Conservation (phyloP, 2,888 invertebrate species). For the Stenchaetothrips biformis region DNA sequence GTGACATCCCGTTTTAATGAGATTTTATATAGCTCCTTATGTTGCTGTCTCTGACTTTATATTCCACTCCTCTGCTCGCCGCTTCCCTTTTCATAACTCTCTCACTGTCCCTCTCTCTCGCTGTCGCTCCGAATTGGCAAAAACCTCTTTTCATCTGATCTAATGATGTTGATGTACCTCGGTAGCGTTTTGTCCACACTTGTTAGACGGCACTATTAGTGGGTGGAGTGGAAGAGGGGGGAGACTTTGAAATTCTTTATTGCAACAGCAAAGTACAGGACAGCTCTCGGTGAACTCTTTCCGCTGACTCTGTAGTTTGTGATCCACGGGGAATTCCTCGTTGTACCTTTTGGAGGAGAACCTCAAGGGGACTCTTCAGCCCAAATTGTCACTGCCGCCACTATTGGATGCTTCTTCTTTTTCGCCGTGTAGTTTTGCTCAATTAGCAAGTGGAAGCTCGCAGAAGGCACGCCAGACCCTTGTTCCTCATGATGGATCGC, state of each 20-base stretch:
- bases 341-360: too few species aligned
- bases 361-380: too few species aligned
- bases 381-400: too few species aligned
- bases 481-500: background rate
- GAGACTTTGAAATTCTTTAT: background rate
- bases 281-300: too few species aligned
- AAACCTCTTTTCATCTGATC: conserved; percentile 5
- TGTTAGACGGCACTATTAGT: background rate
- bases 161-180: conserved; percentile 15
- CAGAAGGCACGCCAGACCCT: background rate
- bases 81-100: background rate
- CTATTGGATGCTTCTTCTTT: background rate
- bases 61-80: background rate
- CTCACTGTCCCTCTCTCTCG: background rate
- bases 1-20: conserved; percentile 24
- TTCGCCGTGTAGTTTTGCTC: conserved; percentile 7
- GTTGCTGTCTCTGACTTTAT: background rate
- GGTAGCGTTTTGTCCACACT: conserved; percentile 10
- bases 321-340: too few species aligned
- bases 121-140: background rate
- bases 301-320: too few species aligned
- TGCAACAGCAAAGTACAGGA: background rate
- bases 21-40: conserved; percentile 21
- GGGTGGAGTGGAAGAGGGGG: too few species aligned
- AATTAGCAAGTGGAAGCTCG: conserved; percentile 14